Evolutionary conservation across 2,888 invertebrate species (phyloP), one percentile per base, ranked within the genome.

Genomic region (Acanthococcus lagerstroemiae): DNA sequence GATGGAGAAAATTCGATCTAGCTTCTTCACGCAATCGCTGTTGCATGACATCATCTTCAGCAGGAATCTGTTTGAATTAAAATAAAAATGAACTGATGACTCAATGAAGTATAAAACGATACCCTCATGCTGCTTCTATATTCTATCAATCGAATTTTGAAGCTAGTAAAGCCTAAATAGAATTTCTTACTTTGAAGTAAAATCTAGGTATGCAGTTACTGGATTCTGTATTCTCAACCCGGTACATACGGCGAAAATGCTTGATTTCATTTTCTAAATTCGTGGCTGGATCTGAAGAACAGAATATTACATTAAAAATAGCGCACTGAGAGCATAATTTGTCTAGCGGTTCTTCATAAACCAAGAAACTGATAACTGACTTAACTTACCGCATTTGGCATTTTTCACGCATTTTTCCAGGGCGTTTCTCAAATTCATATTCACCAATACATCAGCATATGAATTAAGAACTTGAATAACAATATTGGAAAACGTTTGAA

Each of bases 21-120:
- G 93, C 88, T 76, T 94, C 94, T 76, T 94, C 93, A 66, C 92
- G 80, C 48, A 94, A 76, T 76, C 91, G 90, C 73, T 88, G 86
- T 1, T 87, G 81, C 3, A 93, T 73, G 5, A 85, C 80, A 72
- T 92, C 90, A 71, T 85, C 86, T 57, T 87, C 84, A 60, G 83
- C 82, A 0, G 92, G 92, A 1, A 90, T 77, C 78, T 77, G 58
- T 19, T 73, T 15, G 22, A 21, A 52, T 6, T 54, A 4, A 27
- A 19, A 37, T 19, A 12, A 1, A 25, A 3, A 30, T 9, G 25
- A 4, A 4, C 9, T 57, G 17, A 37, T 12, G 27, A 7, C 15
- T 24, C 6, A 30, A 9, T 4, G 46, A 19, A n/a, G 46, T 24
- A 7, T 12, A 19, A 1, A 27, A 27, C 3, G 25, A 48, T 12